Base-by-base conservation (phyloP, 2,797 vertebrate genomes). In the Neoniphon sammara region DNA sequence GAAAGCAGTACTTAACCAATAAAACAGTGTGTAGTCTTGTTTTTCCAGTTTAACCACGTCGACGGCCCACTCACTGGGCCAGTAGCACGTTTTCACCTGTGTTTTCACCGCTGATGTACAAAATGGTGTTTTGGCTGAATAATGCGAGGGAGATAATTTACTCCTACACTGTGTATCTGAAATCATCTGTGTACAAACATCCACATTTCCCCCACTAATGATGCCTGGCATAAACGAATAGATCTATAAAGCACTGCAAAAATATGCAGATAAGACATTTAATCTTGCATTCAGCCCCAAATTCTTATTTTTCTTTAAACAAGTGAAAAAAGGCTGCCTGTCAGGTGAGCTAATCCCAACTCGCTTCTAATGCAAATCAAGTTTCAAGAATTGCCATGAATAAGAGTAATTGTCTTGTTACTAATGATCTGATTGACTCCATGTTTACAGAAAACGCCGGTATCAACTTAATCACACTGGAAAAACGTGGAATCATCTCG, bases 161-260 rank as follows among this genome's bases (percentile, higher is more conserved):
- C 25, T 52, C 66, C 12, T 39, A 52, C 27, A 30, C 36, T 39
- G 36, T 39, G 8, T 10, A 39, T 39, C 36, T 39, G 36, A 8
- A 10, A 68, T 44, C 55, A 61, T 66, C 52, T 44, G 59, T 66
- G 59, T 60, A 70, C 58, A 78, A 79, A 83, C 67, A 73, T 44
- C 49, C 44, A 27, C 55, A 59, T 44, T 71, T 34, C 50, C 58
- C 36, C 34, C 47, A 55, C 60, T 84, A 87, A 86, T 83, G 83
- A 88, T 70, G 69, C 69, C 85, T 78, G 61, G 56, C 68, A 84
- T 82, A 73, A 67, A 68, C 47, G 70, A 56, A 68, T 34, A 68
- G 78, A 62, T 75, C 70, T 71, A 72, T 82, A 70, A 65, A n/a
- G n/a, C 49, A 21, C 55, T 7, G 52, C 65, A 49, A 54, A 73